These are phyloP conservation scores for Ciconia nigra DNA, from an alignment of 2,797 vertebrate species.

Conservation along the genomic window DNA sequence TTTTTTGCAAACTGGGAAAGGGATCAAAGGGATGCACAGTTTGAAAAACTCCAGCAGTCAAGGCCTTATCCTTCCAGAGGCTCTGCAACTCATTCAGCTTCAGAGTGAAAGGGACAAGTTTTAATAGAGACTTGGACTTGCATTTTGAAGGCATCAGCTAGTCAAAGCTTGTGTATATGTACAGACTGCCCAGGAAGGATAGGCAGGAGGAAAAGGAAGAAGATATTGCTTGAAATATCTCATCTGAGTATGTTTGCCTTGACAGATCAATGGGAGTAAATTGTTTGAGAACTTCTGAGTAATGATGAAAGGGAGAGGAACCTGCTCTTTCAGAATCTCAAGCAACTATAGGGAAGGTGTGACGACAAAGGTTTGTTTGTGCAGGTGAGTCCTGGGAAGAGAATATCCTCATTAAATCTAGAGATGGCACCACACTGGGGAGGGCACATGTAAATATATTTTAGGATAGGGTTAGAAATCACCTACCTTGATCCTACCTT, in stretches of 20 bases:
- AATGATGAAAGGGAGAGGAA: background rate
- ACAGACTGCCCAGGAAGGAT: background rate
- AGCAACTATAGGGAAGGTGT: background rate
- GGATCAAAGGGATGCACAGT: conserved; percentile 18
- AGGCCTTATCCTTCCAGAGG: conserved; percentile 16
- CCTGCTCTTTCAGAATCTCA: background rate
- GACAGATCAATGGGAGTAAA: background rate
- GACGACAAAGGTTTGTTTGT: background rate
- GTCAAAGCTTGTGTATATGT: background rate
- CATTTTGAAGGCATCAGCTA: background rate
- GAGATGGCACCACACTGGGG: background rate
- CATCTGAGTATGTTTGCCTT: background rate
- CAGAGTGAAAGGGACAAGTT: background rate
- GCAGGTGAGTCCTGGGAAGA: background rate
- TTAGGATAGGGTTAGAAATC: background rate
- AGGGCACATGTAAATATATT: background rate
- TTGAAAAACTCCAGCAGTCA: background rate
- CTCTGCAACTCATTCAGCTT: background rate
- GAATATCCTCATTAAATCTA: background rate
- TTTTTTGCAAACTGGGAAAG: conserved; percentile 9
- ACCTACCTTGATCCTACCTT: background rate
- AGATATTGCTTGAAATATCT: background rate
- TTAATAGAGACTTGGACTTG: background rate
- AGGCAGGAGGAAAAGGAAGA: background rate
- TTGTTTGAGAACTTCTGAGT: background rate